phyloP scores from a whole-genome alignment of 2,888 invertebrate genomes.

The Troides helena region DNA sequence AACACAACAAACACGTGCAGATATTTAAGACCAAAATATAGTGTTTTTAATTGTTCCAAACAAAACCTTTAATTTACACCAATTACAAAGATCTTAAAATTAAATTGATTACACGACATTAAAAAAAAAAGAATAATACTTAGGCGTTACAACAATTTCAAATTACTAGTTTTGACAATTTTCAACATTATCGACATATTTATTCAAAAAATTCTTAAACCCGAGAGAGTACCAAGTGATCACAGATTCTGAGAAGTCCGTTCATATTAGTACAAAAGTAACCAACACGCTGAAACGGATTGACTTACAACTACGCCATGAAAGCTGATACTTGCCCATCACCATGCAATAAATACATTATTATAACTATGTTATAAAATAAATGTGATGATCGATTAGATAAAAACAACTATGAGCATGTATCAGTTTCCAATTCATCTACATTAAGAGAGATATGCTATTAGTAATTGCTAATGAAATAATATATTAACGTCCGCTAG shows the following conservation, averaged over 20 bases:
- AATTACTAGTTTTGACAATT: slow-evolving; percentile 50
- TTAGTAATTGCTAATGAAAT: slow-evolving; percentile 50
- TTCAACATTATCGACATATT: slow-evolving; percentile 57
- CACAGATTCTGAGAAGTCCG: slow-evolving; percentile 77
- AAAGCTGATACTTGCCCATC: slow-evolving; percentile 69
- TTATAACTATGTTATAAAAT: slow-evolving; percentile 20
- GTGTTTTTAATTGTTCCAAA: not conserved
- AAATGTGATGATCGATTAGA: slow-evolving; percentile 26
- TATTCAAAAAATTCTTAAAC: slow-evolving; percentile 68
- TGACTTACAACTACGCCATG: slow-evolving; percentile 62
- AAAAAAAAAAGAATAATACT: slow-evolving; percentile 46
- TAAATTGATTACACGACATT: slow-evolving; percentile 40
- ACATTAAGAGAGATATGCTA: slow-evolving; percentile 63
- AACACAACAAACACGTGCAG: slow-evolving; percentile 37
- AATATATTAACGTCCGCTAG: slow-evolving; percentile 47
- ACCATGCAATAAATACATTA: slow-evolving; percentile 33
- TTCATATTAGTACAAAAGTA: slow-evolving; percentile 69
- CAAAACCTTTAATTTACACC: not conserved
- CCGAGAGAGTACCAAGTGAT: slow-evolving; percentile 79
- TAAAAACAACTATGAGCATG: slow-evolving; percentile 55
- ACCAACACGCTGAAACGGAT: slow-evolving; percentile 68
- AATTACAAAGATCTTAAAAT: slow-evolving; percentile 14
- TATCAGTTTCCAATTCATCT: slow-evolving; percentile 58
- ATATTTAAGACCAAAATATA: slow-evolving; percentile 23
- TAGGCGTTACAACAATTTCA: slow-evolving; percentile 58